A percentile compares a stretch with the other conserved stretches of the same genome.
Conservation (phyloP, 2,113 vertebrate species). For the Ornithorhynchus anatinus region DNA sequence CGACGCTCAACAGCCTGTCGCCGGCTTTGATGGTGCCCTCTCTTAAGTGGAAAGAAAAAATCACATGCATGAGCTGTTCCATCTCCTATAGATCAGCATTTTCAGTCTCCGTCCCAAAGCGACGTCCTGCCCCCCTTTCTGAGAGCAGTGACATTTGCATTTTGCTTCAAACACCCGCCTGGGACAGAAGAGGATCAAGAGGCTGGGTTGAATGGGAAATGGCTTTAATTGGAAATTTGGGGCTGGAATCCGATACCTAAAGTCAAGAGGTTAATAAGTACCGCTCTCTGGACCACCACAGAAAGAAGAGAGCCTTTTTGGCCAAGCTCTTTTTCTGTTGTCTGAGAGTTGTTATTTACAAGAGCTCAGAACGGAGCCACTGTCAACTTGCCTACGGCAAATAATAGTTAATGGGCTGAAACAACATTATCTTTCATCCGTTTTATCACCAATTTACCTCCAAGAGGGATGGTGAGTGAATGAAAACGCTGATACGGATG, state of each 20-base stretch:
- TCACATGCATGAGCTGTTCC: constrained; percentile 53
- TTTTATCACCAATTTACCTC: constrained; percentile 27
- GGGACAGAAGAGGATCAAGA: constrained; percentile 37
- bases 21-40: constrained; percentile 95
- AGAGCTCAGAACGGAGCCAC: constrained; percentile 7
- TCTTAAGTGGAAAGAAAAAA: constrained; percentile 72
- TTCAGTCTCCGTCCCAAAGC: constrained; percentile 37
- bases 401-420: constrained; percentile 39
- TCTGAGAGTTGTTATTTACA: constrained; percentile 34
- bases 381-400: constrained; percentile 21
- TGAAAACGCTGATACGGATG: too few species aligned
- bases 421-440: constrained; percentile 28
- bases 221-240: constrained; percentile 56
- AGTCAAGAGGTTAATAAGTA: constrained; percentile 38
- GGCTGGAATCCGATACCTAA: constrained; percentile 43
- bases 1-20: constrained; percentile 93
- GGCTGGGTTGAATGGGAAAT: constrained; percentile 46
- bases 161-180: constrained; percentile 50
- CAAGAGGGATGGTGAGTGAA: background rate
- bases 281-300: constrained; percentile 1
- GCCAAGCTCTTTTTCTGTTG: background rate
- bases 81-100: constrained; percentile 34
- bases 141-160: constrained; percentile 32
- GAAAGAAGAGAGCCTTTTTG: background rate
- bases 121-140: background rate